These are phyloP conservation scores for Cryptus armator DNA, from an alignment of 2,888 invertebrate genomes.

Conservation along the genomic window DNA sequence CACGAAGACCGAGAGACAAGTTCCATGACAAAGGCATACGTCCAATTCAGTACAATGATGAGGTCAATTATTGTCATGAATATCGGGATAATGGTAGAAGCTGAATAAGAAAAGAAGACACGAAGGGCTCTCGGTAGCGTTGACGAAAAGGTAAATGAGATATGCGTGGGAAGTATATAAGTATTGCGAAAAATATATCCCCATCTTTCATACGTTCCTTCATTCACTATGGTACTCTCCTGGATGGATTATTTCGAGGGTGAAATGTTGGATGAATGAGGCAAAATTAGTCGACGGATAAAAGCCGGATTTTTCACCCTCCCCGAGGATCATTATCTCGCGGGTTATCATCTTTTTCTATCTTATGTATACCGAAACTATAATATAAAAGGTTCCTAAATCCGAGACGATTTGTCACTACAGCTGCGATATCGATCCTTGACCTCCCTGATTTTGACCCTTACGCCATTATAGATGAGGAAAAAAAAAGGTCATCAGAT, in stretches of 20 bases:
- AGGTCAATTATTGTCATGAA: slow-evolving; percentile 13
- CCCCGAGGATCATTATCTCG: slow-evolving; percentile 27
- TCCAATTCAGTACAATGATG: not conserved
- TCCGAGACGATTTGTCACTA: slow-evolving; percentile 5
- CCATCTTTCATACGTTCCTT: not conserved
- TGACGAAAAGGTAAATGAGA: slow-evolving; percentile 1
- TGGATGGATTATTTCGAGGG: slow-evolving; percentile 6
- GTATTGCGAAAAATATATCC: not conserved
- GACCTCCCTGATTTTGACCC: not conserved
- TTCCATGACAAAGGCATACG: not conserved
- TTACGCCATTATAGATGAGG: not conserved
- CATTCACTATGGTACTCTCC: not conserved
- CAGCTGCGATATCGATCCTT: not conserved
- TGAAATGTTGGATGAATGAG: slow-evolving; percentile 26
- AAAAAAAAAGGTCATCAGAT: not conserved
- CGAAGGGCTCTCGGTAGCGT: not conserved
- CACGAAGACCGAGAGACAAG: not conserved
- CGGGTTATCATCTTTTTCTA: not conserved
- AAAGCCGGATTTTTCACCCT: slow-evolving; percentile 34
- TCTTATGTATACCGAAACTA: not conserved
- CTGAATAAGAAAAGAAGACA: no score
- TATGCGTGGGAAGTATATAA: not conserved
- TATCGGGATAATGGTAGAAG: not conserved
- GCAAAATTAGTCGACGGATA: slow-evolving; percentile 44
- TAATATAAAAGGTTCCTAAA: not conserved